A percentile compares a stretch with the other conserved stretches of the same genome.
phyloP scores from a whole-genome alignment of 2,797 vertebrate species.

The Oryzias dopingdopingensis region DNA sequence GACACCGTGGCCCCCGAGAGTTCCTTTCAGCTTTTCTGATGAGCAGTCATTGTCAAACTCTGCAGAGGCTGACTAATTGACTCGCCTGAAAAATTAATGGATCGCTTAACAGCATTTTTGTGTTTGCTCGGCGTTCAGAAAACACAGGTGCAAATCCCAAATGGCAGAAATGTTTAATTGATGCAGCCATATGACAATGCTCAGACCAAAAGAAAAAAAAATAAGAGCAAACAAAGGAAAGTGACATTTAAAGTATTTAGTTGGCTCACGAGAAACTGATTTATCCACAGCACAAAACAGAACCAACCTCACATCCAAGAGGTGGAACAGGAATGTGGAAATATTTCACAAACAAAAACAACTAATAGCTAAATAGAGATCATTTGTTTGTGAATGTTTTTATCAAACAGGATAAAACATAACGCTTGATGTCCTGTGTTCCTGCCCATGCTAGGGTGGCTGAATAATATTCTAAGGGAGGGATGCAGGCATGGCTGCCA shows the following conservation, averaged over 20 bases:
- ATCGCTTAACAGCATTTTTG: constrained; percentile 73
- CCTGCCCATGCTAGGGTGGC: constrained; percentile 37
- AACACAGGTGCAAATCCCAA: constrained; percentile 68
- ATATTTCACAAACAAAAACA: constrained; percentile 32
- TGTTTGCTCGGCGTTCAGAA: constrained; percentile 64
- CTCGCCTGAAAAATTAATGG: constrained; percentile 76
- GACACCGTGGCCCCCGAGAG: constrained; percentile 30
- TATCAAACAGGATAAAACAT: constrained; percentile 53
- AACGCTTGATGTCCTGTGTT: constrained; percentile 40
- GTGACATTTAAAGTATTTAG: constrained; percentile 25
- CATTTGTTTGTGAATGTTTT: constrained; percentile 51
- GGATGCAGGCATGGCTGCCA: constrained; percentile 49
- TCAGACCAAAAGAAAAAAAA: not conserved
- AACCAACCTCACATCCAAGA: not conserved
- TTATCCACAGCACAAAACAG: not conserved
- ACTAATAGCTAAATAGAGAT: constrained; percentile 43
- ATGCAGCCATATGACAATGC: constrained; percentile 61
- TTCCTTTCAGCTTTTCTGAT: constrained; percentile 62
- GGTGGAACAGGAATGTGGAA: constrained; percentile 2
- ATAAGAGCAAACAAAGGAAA: not conserved
- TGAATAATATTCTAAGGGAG: constrained; percentile 41
- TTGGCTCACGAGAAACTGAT: constrained; percentile 4
- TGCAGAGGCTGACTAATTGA: constrained; percentile 73
- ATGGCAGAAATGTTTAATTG: constrained; percentile 70
- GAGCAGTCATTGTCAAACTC: constrained; percentile 60